phyloP scores from a whole-genome alignment of 2,888 invertebrate genomes.

The Petrolisthes manimaculis region DNA sequence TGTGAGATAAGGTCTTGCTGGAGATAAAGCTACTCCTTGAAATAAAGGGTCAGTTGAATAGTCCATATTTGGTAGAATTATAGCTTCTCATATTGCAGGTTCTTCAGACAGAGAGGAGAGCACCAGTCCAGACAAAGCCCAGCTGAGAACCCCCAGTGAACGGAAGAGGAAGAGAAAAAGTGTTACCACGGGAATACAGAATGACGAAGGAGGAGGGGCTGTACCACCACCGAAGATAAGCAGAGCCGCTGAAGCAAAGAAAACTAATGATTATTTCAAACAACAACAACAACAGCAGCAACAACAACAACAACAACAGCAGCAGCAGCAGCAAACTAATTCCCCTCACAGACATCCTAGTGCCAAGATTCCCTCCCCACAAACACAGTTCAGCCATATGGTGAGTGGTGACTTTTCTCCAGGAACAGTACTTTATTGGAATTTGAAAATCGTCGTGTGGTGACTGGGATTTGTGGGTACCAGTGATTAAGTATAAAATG shows the following conservation, averaged over 20 bases:
- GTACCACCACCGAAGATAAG: conserved; percentile 49
- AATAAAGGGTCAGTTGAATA: too few species aligned
- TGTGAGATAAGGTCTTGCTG: too few species aligned
- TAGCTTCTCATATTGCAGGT: conserved; percentile 40
- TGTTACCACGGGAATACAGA: conserved; percentile 43
- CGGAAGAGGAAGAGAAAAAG: conserved; percentile 65
- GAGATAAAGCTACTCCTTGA: too few species aligned
- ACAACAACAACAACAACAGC: conserved; percentile 57
- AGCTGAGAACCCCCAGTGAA: conserved; percentile 59
- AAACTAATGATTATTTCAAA: conserved; percentile 65
- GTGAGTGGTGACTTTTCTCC: conserved; percentile 25
- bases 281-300: conserved; percentile 59
- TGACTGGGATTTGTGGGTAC: too few species aligned
- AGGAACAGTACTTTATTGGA: too few species aligned
- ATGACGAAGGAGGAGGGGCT: conserved; percentile 60
- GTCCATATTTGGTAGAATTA: too few species aligned
- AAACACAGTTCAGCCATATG: conserved; percentile 68
- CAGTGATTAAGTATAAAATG: too few species aligned
- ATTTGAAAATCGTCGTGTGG: too few species aligned
- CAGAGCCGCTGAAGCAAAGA: conserved; percentile 55
- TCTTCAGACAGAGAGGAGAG: conserved; percentile 65
- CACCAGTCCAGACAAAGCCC: conserved; percentile 68
- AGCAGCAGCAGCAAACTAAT: conserved; percentile 49
- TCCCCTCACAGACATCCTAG: conserved; percentile 69
- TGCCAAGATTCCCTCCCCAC: conserved; percentile 86